Evolutionary conservation across 2,888 invertebrate species (phyloP).

Genomic region (Parnassius glacialis): DNA sequence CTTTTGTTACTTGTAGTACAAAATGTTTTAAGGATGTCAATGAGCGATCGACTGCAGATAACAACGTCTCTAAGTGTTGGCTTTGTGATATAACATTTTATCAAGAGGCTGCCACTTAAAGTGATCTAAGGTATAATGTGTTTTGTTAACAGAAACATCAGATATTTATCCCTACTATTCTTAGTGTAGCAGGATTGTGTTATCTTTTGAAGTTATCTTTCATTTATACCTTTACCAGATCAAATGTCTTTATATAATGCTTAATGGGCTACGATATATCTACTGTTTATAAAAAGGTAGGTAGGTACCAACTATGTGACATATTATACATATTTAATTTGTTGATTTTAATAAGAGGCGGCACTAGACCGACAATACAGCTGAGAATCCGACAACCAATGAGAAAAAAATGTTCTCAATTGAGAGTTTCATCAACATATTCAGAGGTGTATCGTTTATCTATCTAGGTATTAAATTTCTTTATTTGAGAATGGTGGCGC

Average conservation of each 20-base stretch:
- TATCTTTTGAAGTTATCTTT: conserved; percentile 13
- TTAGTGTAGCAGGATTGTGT: conserved; percentile 15
- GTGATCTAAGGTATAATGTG: conserved; percentile 29
- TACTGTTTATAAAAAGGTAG: no score
- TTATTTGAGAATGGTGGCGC: no score
- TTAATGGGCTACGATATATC: no score
- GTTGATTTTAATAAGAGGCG: no score
- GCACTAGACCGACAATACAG: no score
- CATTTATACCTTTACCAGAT: conserved; percentile 2
- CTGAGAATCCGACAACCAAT: no score
- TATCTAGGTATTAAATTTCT: no score
- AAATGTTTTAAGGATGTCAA: conserved; percentile 56
- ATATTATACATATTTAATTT: no score
- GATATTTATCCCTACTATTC: conserved; percentile 19
- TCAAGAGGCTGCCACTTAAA: conserved; percentile 39
- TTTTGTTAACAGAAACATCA: conserved; percentile 17
- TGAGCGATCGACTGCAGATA: conserved; percentile 48
- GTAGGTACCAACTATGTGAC: no score
- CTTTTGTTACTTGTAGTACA: conserved; percentile 49
- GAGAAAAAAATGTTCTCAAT: no score
- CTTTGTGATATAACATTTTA: conserved; percentile 44
- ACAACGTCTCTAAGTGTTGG: conserved; percentile 49
- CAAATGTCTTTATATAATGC: conserved; percentile 21
- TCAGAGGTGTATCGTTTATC: no score
- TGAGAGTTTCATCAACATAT: no score